Evolutionary conservation across 2,113 vertebrate genomes (phyloP), one percentile per base, ranked within the genome.

Genomic region (Petaurus breviceps): DNA sequence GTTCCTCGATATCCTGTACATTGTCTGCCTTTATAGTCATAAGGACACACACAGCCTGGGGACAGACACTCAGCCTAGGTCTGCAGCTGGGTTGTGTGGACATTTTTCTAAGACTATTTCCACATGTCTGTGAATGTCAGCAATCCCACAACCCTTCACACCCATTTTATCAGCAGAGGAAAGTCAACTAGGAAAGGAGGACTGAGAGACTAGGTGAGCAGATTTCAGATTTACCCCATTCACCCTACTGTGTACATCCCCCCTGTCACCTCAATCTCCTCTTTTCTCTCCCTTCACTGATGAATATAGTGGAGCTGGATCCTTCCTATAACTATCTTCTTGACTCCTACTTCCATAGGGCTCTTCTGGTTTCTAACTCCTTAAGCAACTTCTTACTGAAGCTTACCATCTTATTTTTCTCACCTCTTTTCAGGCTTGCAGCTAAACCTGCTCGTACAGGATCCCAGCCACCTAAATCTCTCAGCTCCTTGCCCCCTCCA

Each of bases 311-410:
- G 0, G 98, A 99, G 50, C 55, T 99, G 97, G 98, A 98, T 89
- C 98, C 98, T 0, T 97, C 94, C 0, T 92, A 95, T 51, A 99
- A 99, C 96, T 99, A 99, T 95, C 97, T 99, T 11, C 99, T 99
- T 37, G 98, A 98, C 22, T 99, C 99, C 97, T 99, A 99, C 92
- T 99, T 99, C 12, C 99, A 99, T 0, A 97, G 99, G 0, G 98
- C 99, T 6, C 94, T 99, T 24, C 97, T 99, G 96, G 99, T 98
- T 0, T 98, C 99, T 0, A 98, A 99, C 0, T 99, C 95, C 0
- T 99, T 99, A 31, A 96, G 98, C 46, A 99, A 99, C 97, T 99
- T 99, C 98, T 99, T 97, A 99, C 99, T 0, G 99, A 99, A 95
- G 98, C 98, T 0, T 0, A 98, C 99, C 0, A 98, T 98, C 0